Evolutionary conservation across 2,888 invertebrate species (phyloP).

Genomic region (Cinara cedri): DNA sequence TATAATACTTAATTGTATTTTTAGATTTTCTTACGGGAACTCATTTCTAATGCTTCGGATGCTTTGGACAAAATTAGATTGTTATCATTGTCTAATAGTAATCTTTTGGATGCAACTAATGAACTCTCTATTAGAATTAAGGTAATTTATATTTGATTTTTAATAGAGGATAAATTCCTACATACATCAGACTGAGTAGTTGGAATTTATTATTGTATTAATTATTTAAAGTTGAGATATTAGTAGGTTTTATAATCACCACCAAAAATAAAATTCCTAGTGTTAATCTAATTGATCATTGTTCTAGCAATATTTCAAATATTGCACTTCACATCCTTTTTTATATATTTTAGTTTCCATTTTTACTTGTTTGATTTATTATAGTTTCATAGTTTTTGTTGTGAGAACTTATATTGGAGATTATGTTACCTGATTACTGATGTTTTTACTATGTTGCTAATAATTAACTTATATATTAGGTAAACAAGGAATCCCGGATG

Average conservation of each 20-base stretch:
- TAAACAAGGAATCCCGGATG: constrained; percentile 88
- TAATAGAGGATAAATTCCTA: not conserved
- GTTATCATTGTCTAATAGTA: constrained; percentile 85
- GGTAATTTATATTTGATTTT: constrained; percentile 61
- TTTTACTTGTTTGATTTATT: not conserved
- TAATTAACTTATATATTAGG: constrained; percentile 63
- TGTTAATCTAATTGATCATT: not conserved
- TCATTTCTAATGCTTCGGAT: constrained; percentile 99
- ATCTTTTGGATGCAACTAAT: constrained; percentile 76
- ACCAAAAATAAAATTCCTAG: not conserved
- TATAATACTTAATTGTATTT: constrained; percentile 60
- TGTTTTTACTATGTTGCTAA: not conserved
- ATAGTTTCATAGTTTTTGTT: not conserved
- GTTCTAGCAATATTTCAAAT: no score
- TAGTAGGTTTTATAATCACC: not conserved
- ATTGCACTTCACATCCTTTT: no score
- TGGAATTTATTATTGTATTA: not conserved
- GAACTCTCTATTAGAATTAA: constrained; percentile 90
- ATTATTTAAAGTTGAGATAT: not conserved
- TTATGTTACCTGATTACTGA: not conserved
- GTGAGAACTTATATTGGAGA: not conserved
- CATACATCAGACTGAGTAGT: constrained; percentile 2
- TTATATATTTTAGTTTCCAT: not conserved
- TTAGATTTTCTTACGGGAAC: constrained; percentile 92
- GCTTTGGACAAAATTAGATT: constrained; percentile 97